Evolutionary conservation across 2,888 invertebrate genomes (phyloP).

Genomic region (Cremastinae sp.): DNA sequence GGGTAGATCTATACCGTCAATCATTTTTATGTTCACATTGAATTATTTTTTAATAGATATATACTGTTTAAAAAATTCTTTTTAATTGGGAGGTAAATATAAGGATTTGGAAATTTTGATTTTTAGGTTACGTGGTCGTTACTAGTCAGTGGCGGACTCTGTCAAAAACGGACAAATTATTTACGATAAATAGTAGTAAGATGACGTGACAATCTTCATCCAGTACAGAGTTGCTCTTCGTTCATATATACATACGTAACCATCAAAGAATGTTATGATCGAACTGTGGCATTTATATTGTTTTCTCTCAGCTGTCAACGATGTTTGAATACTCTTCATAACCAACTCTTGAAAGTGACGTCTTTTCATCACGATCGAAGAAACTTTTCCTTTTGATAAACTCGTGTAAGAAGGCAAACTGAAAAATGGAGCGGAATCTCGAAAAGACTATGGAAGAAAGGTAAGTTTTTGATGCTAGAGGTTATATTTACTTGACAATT

Average conservation of each 20-base stretch:
- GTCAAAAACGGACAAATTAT: background rate
- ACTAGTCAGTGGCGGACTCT: slow-evolving; percentile 7
- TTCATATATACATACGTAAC: too few relatives aligned
- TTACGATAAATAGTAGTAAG: background rate
- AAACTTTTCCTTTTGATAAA: too few relatives aligned
- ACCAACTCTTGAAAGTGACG: too few relatives aligned
- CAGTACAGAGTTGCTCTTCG: too few relatives aligned
- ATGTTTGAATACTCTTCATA: too few relatives aligned
- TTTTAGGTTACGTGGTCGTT: slow-evolving; percentile 18
- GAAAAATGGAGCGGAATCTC: slow-evolving; percentile 75
- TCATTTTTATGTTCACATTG: slow-evolving; percentile 26
- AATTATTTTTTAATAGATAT: background rate
- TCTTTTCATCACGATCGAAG: too few relatives aligned
- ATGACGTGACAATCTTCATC: background rate
- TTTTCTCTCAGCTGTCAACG: too few relatives aligned
- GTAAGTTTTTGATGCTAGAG: slow-evolving; percentile 69
- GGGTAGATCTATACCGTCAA: slow-evolving; percentile 65
- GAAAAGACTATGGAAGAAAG: slow-evolving; percentile 75
- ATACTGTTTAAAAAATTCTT: background rate
- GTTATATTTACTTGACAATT: slow-evolving; percentile 44
- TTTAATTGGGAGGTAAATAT: background rate
- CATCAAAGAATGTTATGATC: too few relatives aligned
- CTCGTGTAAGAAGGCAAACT: too few relatives aligned
- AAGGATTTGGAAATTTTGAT: slow-evolving; percentile 1
- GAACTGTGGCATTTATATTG: too few relatives aligned